Conservation (phyloP, 2,888 invertebrate species). For the Choreutis nemorana region DNA sequence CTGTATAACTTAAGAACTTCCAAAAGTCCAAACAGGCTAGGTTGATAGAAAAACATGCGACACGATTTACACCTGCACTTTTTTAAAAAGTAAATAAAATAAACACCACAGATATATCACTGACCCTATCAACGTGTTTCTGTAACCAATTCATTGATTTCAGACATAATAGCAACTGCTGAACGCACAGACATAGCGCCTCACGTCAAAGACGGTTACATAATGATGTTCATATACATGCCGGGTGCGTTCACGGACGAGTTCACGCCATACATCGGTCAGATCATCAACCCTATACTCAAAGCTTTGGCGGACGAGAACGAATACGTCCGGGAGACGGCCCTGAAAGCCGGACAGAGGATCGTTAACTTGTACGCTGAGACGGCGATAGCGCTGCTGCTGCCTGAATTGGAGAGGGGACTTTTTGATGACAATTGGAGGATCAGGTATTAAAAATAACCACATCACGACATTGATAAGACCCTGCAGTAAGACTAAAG, state of each 20-base stretch:
- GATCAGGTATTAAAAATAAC: too few species aligned
- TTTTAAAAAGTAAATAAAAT: too few species aligned
- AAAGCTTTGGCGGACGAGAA: constrained; percentile 98
- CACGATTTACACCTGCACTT: too few species aligned
- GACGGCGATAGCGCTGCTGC: constrained; percentile 87
- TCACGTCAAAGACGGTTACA: constrained; percentile 98
- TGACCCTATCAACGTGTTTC: too few species aligned
- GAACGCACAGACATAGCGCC: constrained; percentile 93
- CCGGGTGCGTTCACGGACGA: constrained; percentile 95
- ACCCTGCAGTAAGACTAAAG: too few species aligned
- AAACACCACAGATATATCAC: too few species aligned
- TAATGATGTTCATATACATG: constrained; percentile 99
- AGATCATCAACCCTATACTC: constrained; percentile 96
- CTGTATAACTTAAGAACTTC: too few species aligned
- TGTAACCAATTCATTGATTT: too few species aligned
- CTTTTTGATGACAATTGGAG: constrained; percentile 99
- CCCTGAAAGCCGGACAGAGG: constrained; percentile 93
- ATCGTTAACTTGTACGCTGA: constrained; percentile 97
- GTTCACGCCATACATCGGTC: constrained; percentile 95
- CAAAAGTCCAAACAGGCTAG: too few species aligned
- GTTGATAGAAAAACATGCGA: too few species aligned
- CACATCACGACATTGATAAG: too few species aligned
- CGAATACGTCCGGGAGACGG: constrained; percentile 98
- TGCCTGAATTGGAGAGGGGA: constrained; percentile 94
- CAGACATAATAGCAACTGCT: constrained; percentile 93